Conservation (phyloP, 2,888 invertebrate genomes). For the Arctia plantaginis region DNA sequence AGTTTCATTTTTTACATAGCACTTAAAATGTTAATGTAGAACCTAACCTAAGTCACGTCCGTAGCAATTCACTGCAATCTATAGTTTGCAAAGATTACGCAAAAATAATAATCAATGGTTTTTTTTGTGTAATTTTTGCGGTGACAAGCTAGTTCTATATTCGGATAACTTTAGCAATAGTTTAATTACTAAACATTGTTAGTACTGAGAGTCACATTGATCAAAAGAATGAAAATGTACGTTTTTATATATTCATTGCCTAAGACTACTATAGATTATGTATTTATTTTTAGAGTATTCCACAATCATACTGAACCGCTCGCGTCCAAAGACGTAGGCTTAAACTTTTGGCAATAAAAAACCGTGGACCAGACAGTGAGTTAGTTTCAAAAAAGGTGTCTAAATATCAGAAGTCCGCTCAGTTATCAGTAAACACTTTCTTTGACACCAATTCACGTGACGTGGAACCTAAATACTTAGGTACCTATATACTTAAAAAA, state of each 20-base stretch:
- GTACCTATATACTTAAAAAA: too few species aligned
- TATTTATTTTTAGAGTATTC: background rate
- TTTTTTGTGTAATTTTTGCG: constrained; percentile 23
- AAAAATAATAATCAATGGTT: constrained; percentile 35
- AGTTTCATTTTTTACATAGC: constrained; percentile 27
- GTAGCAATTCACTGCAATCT: constrained; percentile 40
- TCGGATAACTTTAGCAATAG: constrained; percentile 17
- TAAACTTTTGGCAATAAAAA: background rate
- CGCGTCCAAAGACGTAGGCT: background rate
- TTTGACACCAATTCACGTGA: too few species aligned
- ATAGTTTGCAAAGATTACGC: constrained; percentile 43
- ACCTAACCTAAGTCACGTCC: constrained; percentile 43
- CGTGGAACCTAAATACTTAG: too few species aligned
- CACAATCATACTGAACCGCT: background rate
- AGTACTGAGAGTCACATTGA: background rate
- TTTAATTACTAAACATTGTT: constrained; percentile 2
- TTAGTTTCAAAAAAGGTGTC: too few species aligned
- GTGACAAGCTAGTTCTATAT: background rate
- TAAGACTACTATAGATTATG: background rate
- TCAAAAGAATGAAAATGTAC: background rate
- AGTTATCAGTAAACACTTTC: too few species aligned
- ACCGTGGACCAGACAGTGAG: background rate
- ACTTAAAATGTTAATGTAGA: constrained; percentile 25
- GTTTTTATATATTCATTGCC: background rate
- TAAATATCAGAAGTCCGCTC: too few species aligned